These are phyloP conservation scores for Coendou prehensilis DNA, from an alignment of 2,797 vertebrate genomes.

Conservation along the genomic window DNA sequence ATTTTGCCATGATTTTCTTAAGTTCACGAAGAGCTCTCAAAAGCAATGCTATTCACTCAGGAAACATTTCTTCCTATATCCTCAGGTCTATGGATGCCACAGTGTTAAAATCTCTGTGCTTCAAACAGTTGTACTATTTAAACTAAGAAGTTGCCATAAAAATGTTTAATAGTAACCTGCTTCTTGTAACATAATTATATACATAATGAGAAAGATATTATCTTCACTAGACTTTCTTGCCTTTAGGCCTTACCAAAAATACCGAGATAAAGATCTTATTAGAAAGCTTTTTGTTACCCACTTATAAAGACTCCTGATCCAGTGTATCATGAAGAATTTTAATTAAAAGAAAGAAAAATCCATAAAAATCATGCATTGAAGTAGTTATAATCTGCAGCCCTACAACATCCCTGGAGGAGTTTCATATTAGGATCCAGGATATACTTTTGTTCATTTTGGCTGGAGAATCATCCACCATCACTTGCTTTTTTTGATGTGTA, in stretches of 20 bases:
- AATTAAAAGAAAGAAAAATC: not conserved
- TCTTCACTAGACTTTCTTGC: not conserved
- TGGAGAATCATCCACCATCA: not conserved
- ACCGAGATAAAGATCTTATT: not conserved
- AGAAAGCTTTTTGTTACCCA: not conserved
- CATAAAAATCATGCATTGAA: not conserved
- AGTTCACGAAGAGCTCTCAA: conserved; percentile 45
- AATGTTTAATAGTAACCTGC: not conserved
- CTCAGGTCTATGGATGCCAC: not conserved
- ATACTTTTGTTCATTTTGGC: not conserved
- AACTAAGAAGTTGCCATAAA: not conserved
- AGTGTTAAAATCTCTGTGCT: not conserved
- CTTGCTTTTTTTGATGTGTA: not conserved
- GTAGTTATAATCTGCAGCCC: not conserved
- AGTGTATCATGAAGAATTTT: not conserved
- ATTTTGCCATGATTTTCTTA: conserved; percentile 32
- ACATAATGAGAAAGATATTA: not conserved
- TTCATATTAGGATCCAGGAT: not conserved
- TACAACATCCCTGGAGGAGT: not conserved
- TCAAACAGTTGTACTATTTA: not conserved
- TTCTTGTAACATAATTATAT: not conserved
- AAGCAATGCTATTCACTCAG: not conserved
- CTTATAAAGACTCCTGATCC: not conserved
- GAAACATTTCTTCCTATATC: not conserved
- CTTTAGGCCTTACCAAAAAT: not conserved